Conservation (phyloP, 2,888 invertebrate genomes). For the Meiosimyza decipiens region DNA sequence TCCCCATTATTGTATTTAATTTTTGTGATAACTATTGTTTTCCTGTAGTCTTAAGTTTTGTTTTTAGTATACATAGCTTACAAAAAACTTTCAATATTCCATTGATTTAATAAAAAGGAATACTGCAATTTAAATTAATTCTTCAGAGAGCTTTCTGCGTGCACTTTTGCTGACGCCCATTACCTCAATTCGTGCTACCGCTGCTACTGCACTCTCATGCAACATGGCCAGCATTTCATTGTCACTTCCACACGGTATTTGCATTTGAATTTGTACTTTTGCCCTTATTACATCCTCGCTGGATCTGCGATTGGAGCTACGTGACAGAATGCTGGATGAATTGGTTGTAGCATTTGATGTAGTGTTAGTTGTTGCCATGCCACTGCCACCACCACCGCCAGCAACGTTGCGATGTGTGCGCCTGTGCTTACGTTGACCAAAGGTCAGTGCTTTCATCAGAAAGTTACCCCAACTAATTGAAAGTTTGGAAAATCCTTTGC, state of each 20-base stretch:
- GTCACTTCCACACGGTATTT: slow-evolving; percentile 55
- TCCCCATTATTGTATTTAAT: too few species aligned
- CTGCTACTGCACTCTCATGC: slow-evolving; percentile 42
- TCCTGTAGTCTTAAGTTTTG: background rate
- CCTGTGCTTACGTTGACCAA: slow-evolving; percentile 48
- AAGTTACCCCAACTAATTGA: slow-evolving; percentile 44
- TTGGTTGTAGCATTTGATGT: slow-evolving; percentile 64
- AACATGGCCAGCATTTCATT: slow-evolving; percentile 60
- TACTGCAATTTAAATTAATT: background rate
- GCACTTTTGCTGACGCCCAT: background rate
- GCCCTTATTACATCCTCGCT: slow-evolving; percentile 64
- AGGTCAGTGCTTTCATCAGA: slow-evolving; percentile 45
- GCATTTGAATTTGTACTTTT: slow-evolving; percentile 55
- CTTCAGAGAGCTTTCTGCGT: background rate
- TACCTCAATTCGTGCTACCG: background rate
- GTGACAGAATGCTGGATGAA: slow-evolving; percentile 72
- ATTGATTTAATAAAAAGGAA: background rate
- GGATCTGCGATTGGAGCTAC: slow-evolving; percentile 72
- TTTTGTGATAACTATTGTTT: too few species aligned
- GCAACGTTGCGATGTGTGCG: slow-evolving; percentile 36
- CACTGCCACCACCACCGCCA: slow-evolving; percentile 43
- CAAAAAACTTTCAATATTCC: background rate
- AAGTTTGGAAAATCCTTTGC: slow-evolving; percentile 80
- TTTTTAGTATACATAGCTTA: background rate
- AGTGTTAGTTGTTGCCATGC: slow-evolving; percentile 69